Conservation (phyloP, 2,888 invertebrate genomes). For the Coronaproctus castanopsis region DNA sequence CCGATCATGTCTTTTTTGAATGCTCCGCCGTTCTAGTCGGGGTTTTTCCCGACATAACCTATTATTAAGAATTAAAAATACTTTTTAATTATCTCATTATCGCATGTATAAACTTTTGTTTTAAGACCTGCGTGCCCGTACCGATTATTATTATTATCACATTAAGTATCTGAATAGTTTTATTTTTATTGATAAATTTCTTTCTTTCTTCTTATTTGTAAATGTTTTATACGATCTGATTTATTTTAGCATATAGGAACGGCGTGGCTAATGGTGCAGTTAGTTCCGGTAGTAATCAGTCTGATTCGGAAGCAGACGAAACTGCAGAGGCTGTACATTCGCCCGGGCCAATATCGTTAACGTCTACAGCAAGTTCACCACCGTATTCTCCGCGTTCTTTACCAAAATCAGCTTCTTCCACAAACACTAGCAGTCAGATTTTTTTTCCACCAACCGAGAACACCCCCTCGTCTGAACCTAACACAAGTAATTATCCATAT, state of each 20-base stretch:
- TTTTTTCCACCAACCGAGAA: slow-evolving; percentile 28
- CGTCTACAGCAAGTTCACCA: slow-evolving; percentile 30
- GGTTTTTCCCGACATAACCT: no score
- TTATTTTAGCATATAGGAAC: slow-evolving; percentile 28
- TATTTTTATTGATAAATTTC: no score
- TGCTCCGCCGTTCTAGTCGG: no score
- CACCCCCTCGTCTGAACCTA: slow-evolving; percentile 64
- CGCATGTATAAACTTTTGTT: no score
- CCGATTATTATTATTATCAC: no score
- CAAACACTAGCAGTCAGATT: slow-evolving; percentile 23
- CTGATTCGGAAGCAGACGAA: slow-evolving; percentile 61
- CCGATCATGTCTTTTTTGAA: no score
- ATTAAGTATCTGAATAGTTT: no score
- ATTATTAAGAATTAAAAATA: no score
- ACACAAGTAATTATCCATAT: slow-evolving; percentile 72
- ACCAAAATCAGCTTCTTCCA: slow-evolving; percentile 27
- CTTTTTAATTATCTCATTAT: no score
- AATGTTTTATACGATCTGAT: no score
- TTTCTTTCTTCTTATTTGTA: no score
- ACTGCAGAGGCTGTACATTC: slow-evolving; percentile 12
- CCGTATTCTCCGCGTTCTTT: slow-evolving; percentile 25
- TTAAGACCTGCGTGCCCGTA: no score
- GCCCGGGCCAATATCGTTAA: slow-evolving; percentile 22
- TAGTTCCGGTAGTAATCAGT: slow-evolving; percentile 51
- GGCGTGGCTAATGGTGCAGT: slow-evolving; percentile 26